Base-by-base conservation (phyloP, 2,888 invertebrate genomes). In the Hoplodrina ambigua region DNA sequence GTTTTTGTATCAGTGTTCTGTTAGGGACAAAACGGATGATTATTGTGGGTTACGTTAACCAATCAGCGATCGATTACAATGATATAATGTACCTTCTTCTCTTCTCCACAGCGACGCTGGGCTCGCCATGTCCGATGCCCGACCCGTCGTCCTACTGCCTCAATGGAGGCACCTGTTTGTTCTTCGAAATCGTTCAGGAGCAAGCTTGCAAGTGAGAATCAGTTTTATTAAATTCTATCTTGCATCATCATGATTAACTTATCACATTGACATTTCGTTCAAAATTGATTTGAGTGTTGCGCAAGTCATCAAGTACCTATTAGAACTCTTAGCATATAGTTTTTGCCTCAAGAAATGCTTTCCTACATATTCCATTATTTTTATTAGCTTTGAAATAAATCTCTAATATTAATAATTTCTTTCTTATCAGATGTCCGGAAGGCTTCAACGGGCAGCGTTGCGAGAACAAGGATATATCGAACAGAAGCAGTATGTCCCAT, bases 111-210 rank as follows among this genome's bases (percentile, higher is more conserved):
- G 95, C 94, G 87, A 88, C 92, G 69, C 87, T 97, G 91, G 97
- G 97, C 85, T 96, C 96, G 81, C 96, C 97, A 79, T 97, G 97
- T 92, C 97, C 97, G 75, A 97, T 97, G 96, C 94, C 96, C 83
- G 96, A 94, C 77, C 96, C 96, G 30, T 94, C 97, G 84, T 97
- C 97, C 84, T 98, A 97, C 94, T 99, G 98, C 96, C 97, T 98
- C 93, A 98, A 98, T 92, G 98, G 98, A 88, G 98, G 98, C 91
- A 98, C 97, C 83, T 99, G 99, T 96, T 97, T 97, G 93, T 97
- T 97, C 94, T 97, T 98, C 94, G 97, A 97, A 93, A 97, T 97
- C 87, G 97, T 98, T 89, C 97, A 97, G 91, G 97, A 98, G 96
- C 97, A 97, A 92, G 98, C 97, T 92, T 98, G 98, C 97, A 97